A percentile compares a stretch with the other conserved stretches of the same genome.
Conservation (phyloP, 2,888 invertebrate species). For the Lathronympha strigana region DNA sequence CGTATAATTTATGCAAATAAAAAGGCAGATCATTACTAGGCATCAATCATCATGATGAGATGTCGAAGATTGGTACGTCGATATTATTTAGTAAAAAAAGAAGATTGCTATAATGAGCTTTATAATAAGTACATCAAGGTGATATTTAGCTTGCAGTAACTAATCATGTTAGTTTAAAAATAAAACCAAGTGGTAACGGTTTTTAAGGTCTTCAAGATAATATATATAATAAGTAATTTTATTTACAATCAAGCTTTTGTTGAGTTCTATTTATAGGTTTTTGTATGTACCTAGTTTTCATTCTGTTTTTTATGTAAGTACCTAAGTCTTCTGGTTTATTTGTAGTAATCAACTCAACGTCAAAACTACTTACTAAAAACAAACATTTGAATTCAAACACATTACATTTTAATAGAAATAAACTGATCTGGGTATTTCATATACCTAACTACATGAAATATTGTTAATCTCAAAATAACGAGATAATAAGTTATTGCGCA, state of each 20-base stretch:
- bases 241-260: neutral
- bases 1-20: conserved; percentile 51
- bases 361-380: too few relatives aligned
- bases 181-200: neutral
- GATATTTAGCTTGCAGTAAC: neutral
- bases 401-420: too few relatives aligned
- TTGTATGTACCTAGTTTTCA: too few relatives aligned
- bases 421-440: too few relatives aligned
- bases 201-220: neutral
- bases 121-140: neutral
- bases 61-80: conserved; percentile 9
- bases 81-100: neutral
- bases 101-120: neutral
- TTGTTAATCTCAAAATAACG: too few relatives aligned
- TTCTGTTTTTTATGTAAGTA: too few relatives aligned
- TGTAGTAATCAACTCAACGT: too few relatives aligned
- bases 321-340: too few relatives aligned
- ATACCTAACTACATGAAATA: too few relatives aligned
- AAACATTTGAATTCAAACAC: too few relatives aligned
- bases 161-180: neutral
- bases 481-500: too few relatives aligned
- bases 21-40: conserved; percentile 46
- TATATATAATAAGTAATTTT: neutral
- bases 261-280: too few relatives aligned
- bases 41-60: conserved; percentile 55